phyloP scores from a whole-genome alignment of 2,888 invertebrate genomes.

The Caenorhabditis zanzibari region DNA sequence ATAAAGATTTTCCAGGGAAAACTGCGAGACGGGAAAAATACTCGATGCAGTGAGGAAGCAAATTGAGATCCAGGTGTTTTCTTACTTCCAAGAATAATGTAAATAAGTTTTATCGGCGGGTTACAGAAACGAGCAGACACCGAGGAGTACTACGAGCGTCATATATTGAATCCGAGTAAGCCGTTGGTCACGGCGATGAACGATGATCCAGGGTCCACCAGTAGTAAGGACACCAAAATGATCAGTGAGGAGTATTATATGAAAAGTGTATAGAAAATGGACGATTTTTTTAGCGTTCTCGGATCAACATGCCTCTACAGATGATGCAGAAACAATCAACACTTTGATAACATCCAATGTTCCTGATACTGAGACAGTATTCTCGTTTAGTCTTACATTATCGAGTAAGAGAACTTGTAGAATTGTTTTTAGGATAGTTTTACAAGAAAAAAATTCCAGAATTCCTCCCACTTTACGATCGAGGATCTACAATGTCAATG shows the following conservation, averaged over 20 bases:
- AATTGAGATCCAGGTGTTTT: conserved; percentile 64
- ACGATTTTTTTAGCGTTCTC: conserved; percentile 72
- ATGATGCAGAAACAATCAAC: conserved; percentile 58
- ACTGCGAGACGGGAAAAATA: conserved; percentile 57
- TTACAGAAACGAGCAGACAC: conserved; percentile 79
- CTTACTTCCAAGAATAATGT: conserved; percentile 6
- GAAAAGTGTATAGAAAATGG: too few species aligned
- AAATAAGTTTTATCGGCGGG: conserved; percentile 9
- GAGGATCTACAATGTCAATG: conserved; percentile 17
- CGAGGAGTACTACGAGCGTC: conserved; percentile 76
- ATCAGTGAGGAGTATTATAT: conserved; percentile 26
- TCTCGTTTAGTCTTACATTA: conserved; percentile 74
- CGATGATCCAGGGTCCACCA: conserved; percentile 58
- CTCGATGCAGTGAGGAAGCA: conserved; percentile 62
- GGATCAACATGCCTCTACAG: conserved; percentile 62
- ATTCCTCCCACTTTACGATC: conserved; percentile 63
- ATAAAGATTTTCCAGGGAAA: conserved; percentile 25
- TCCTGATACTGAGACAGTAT: conserved; percentile 72
- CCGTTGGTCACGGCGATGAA: conserved; percentile 65
- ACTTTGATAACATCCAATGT: conserved; percentile 69
- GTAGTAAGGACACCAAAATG: conserved; percentile 47
- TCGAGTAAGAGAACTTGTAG: conserved; percentile 51
- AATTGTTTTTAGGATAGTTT: neutral
- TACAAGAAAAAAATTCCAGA: conserved; percentile 36
- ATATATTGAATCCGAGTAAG: conserved; percentile 73